Base-by-base conservation (phyloP, 2,888 invertebrate species). In the Drosophila cognata region DNA sequence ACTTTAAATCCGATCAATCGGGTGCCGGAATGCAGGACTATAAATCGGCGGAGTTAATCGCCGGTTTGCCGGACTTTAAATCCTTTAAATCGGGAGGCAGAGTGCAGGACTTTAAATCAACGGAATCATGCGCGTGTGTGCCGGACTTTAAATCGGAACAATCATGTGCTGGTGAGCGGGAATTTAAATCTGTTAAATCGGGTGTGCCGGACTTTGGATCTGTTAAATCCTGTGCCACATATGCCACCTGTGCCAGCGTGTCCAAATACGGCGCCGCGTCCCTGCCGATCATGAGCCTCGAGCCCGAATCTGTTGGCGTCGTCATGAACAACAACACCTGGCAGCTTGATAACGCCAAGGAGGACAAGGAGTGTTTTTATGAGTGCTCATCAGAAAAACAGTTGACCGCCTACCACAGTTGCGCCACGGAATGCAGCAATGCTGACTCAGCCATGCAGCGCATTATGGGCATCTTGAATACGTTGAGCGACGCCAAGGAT, bases 381-480 rank as follows among this genome's bases (percentile, higher is more conserved):
- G 31, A 31, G 18, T 33, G 58, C 57, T 8, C 21, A 13, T 58
- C 58, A 0, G n/a, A 61, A 7, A 25, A 7, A 11, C 33, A 18
- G 11, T 18, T 21, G 7, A 33, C 51, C 6, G 10, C 5, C 2
- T 63, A 6, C 7, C 16, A 8, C 8, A 66, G 63, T 35, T 66
- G 63, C 11, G 6, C 2, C 1, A 48, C 73, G 5, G 29, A 6
- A 11, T 25, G 48, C 13, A 1, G 6, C n/a, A 3, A 3, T 5
- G 2, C 1, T n/a, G 6, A 10, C 6, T 2, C n/a, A 31, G 6
- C 58, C 4, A 84, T 64, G 50, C 31, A 73, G 7, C 79, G 87
- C 1, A 53, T 88, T 13, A 7, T 66, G 13, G 11, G 28, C 7
- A 58, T 86, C 28, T 28, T 86, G 16, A 55, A 81, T 8, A 21